Percentiles rank a stretch among this genome's conserved stretches.
Conservation (phyloP, 1,140 invertebrate genomes). For the Pollicipes pollicipes region DNA sequence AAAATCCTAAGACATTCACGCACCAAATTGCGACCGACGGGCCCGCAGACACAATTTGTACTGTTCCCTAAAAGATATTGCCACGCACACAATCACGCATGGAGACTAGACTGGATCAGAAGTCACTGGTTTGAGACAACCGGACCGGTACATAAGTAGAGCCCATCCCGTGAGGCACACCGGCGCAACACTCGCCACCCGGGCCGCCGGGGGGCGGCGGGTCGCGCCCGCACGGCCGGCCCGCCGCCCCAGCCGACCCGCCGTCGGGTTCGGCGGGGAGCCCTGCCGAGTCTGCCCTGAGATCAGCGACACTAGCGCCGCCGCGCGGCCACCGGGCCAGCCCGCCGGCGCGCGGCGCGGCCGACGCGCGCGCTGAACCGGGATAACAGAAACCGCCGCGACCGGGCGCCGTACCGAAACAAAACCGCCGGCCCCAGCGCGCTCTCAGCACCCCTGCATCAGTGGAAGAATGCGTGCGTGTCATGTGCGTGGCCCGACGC, state of each 20-base stretch:
- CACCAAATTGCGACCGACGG: background rate
- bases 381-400: background rate
- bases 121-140: background rate
- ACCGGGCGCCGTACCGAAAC: too few species aligned
- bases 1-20: constrained; percentile 2
- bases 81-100: constrained; percentile 1
- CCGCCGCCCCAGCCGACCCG: too few species aligned
- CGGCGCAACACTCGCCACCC: too few species aligned
- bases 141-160: background rate
- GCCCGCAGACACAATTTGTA: background rate
- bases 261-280: too few species aligned
- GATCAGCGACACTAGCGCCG: too few species aligned
- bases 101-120: constrained; percentile 1
- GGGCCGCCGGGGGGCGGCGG: too few species aligned
- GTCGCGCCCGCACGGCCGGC: too few species aligned
- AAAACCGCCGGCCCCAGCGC: too few species aligned
- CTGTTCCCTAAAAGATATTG: constrained; percentile 2
- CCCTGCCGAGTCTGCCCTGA: too few species aligned
- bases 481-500: background rate
- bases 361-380: background rate
- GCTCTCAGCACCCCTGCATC: background rate
- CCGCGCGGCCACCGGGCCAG: too few species aligned
- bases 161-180: too few species aligned
- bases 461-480: background rate
- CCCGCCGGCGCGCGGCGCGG: too few species aligned